Percentiles rank a stretch among this genome's conserved stretches.
phyloP scores from a whole-genome alignment of 2,113 vertebrate genomes.

The Hyperopisus bebe region DNA sequence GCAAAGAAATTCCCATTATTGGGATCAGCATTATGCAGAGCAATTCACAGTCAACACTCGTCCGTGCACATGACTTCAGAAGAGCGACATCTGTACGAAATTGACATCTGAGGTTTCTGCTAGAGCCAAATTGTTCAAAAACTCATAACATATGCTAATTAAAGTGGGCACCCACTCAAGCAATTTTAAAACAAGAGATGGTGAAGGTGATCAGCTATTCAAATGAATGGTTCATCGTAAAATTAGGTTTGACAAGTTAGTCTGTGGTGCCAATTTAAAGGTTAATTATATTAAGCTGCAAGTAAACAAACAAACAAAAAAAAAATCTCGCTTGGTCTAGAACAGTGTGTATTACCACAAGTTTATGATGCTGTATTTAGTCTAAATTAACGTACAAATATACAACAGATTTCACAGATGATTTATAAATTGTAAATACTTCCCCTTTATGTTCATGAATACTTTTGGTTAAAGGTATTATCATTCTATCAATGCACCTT shows the following conservation, averaged over 20 bases:
- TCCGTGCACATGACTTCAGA: neutral
- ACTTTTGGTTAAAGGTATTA: neutral
- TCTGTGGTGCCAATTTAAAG: conserved; percentile 11
- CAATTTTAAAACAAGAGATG: neutral
- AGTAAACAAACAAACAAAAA: neutral
- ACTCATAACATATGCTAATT: conserved; percentile 13
- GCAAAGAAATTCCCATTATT: neutral
- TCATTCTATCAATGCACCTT: neutral
- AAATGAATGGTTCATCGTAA: conserved; percentile 5
- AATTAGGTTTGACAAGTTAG: conserved; percentile 11
- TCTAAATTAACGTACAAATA: neutral
- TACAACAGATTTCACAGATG: neutral
- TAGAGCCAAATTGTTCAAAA: neutral
- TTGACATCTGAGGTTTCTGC: neutral
- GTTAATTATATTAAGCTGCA: conserved; percentile 11
- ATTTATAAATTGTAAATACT: neutral
- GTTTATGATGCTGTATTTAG: neutral
- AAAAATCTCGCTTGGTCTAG: neutral
- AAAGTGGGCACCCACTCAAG: conserved; percentile 6
- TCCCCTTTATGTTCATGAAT: neutral
- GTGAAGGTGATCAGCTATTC: neutral
- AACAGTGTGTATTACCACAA: neutral
- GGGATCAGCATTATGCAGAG: neutral
- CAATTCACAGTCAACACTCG: neutral
- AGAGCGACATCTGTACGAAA: neutral